These are phyloP conservation scores for Helicolenus hilgendorfi DNA, from an alignment of 2,797 vertebrate genomes.

Conservation along the genomic window DNA sequence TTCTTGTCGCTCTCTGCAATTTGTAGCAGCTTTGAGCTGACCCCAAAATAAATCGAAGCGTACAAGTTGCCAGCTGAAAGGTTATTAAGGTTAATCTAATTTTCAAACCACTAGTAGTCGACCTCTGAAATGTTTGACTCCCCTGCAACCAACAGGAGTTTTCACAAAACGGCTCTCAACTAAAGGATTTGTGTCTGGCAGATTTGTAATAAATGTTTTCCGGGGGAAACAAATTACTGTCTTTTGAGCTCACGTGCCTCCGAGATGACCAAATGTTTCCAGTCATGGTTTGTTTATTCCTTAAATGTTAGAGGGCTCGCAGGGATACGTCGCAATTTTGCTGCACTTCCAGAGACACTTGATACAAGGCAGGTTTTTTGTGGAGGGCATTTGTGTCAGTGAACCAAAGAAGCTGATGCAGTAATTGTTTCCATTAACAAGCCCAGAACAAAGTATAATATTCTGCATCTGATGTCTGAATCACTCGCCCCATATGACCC, in stretches of 20 bases:
- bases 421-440: constrained; percentile 60
- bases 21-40: constrained; percentile 31
- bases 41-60: constrained; percentile 18
- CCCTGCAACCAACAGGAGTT: not conserved
- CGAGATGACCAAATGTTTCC: constrained; percentile 64
- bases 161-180: not conserved
- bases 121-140: not conserved
- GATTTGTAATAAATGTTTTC: constrained; percentile 47
- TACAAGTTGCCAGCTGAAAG: constrained; percentile 9
- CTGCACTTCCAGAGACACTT: constrained; percentile 42
- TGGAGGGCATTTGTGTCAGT: constrained; percentile 12
- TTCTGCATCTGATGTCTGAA: constrained; percentile 3
- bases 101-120: constrained; percentile 10
- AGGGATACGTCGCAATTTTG: constrained; percentile 15
- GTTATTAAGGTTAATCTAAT: constrained; percentile 27
- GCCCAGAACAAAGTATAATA: not conserved
- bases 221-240: constrained; percentile 6
- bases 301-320: constrained; percentile 43
- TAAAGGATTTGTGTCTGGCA: constrained; percentile 4
- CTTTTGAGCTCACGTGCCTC: constrained; percentile 7
- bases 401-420: constrained; percentile 50
- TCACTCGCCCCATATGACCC: constrained; percentile 51
- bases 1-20: constrained; percentile 13
- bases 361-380: constrained; percentile 50
- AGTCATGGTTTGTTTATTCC: constrained; percentile 74